phyloP scores from a whole-genome alignment of 1,140 invertebrate genomes.

The Penaeus vannamei region DNA sequence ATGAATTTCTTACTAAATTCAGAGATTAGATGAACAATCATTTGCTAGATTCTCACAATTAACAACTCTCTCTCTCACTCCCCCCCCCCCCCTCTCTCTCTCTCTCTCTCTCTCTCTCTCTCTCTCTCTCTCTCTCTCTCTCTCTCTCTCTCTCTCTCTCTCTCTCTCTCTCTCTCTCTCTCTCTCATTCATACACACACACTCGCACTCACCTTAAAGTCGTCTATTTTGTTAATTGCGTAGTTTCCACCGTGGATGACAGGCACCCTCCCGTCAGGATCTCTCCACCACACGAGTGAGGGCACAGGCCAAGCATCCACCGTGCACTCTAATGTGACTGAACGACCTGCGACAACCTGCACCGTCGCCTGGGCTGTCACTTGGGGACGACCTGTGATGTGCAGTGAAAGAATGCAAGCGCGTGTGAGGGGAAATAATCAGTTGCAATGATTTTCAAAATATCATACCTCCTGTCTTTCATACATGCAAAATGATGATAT shows the following conservation, averaged over 20 bases:
- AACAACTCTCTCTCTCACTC: background rate
- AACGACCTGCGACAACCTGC: slow-evolving; percentile 81
- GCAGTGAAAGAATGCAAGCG: background rate
- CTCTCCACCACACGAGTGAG: slow-evolving; percentile 84
- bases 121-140: background rate
- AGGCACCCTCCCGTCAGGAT: slow-evolving; percentile 79
- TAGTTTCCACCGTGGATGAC: slow-evolving; percentile 85
- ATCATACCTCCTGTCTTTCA: background rate
- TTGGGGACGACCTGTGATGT: slow-evolving; percentile 79
- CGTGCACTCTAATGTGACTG: slow-evolving; percentile 81
- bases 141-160: slow-evolving; percentile 18
- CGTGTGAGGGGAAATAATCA: background rate
- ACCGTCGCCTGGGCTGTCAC: slow-evolving; percentile 83
- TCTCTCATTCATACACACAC: background rate
- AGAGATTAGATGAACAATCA: no score
- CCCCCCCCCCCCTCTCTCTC: no score
- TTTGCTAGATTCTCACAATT: no score
- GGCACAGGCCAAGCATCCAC: slow-evolving; percentile 84
- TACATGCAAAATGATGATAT: background rate
- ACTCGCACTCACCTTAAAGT: slow-evolving; percentile 14
- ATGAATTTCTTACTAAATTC: no score
- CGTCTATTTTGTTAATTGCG: slow-evolving; percentile 73
- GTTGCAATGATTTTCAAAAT: background rate
- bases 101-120: no score
- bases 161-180: background rate